Evolutionary conservation across 1,140 invertebrate genomes (phyloP), one percentile per base, ranked within the genome.

Genomic region (Periplaneta americana): DNA sequence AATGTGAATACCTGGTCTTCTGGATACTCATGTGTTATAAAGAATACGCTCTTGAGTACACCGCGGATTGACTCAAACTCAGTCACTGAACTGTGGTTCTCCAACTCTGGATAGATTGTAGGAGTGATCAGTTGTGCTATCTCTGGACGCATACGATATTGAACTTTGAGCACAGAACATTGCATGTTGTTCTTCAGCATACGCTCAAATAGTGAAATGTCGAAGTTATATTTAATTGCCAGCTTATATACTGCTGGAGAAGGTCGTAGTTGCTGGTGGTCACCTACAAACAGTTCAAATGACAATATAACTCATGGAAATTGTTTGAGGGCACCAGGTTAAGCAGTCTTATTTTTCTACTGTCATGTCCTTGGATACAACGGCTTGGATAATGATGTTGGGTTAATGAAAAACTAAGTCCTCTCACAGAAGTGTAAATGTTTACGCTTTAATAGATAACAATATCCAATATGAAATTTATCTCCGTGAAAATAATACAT

Each of bases 211-310:
- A 96, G 87, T 4, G 94, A 95, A 39, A 95, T 90, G 78, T 95
- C 92, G 28, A 94, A 86, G 74, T 92, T 88, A 84, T 89, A 92
- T 77, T 92, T 84, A 81, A 87, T 90, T 33, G 91, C 91, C 75
- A 94, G 86, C 48, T 88, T 85, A 85, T 91, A 91, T 77, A 91
- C 90, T 11, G 93, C 90, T 6, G 92, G 91, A 31, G 88, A 91
- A 0, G 95, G 95, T 82, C 93, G 90, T 39, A 96, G 86, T 86
- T 96, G 95, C 84, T 93, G 90, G 87, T 95, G 94, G 87, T 97
- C 96, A 78, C 94, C 94, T 92, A 33, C 13, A 10, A n/a, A n/a
- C n/a, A n/a, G n/a, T n/a, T n/a, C n/a, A n/a, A n/a, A n/a, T n/a
- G n/a, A n/a, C n/a, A n/a, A n/a, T n/a, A n/a, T n/a, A n/a, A n/a